Base-by-base conservation (phyloP, 2,113 vertebrate species). In the Caranx ignobilis region DNA sequence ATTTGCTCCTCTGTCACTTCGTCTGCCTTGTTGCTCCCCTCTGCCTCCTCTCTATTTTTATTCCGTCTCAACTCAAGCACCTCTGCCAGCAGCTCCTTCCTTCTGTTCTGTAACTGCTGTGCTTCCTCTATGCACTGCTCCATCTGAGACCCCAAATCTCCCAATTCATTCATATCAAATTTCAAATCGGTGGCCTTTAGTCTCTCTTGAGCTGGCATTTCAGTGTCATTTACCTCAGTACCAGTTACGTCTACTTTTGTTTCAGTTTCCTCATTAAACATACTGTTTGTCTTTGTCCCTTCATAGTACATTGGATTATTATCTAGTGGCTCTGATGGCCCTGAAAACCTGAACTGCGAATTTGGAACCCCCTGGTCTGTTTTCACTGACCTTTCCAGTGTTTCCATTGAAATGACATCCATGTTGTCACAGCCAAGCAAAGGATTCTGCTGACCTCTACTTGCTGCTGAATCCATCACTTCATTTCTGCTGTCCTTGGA, bases 41-140 rank as follows among this genome's bases (percentile, higher is more conserved):
- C 93, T 18, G 88, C 89, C 41, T 95, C 94, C 73, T 95, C 95
- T 88, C 90, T 87, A 21, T 94, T 90, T 59, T 93, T 95, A 0
- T 95, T 95, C 70, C 96, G 95, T 59, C 96, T 92, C 3, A 98
- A 90, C 79, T 94, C 60, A 12, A 94, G 85, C 2, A 98, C 93
- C 87, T 98, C 96, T 0, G 85, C 57, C 69, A 99, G 95, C 35
- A 99, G 95, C 16, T 90, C 79, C 32, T 95, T 96, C 72, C 97
- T 83, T 85, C 94, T 96, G 54, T 81, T 85, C 88, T 97, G 95
- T 72, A 99, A 88, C 78, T 86, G 88, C 63, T 95, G 94, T 3
- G 98, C 97, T 0, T 96, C 94, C 26, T 96, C 94, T 0, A 99
- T 96, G 82, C 96, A 97, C 52, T 62, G 73, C 21, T 94, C 94